These are phyloP conservation scores for Cryptocephalus primarius DNA, from an alignment of 2,888 invertebrate species.

Conservation along the genomic window DNA sequence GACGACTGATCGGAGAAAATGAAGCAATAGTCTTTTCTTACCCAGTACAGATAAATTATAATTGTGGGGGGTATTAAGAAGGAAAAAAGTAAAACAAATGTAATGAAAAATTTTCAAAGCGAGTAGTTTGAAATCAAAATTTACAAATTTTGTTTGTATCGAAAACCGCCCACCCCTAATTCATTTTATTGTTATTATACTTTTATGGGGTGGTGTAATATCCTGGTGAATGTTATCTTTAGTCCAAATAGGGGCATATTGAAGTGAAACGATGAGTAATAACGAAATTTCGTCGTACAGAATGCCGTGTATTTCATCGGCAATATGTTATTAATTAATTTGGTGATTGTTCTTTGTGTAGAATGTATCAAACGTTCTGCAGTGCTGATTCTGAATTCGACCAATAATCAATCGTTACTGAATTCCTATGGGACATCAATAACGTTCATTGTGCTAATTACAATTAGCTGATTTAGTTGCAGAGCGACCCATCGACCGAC, in stretches of 20 bases:
- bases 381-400: conserved; percentile 24
- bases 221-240: too few species aligned
- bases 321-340: conserved; percentile 28
- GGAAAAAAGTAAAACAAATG: too few species aligned
- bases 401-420: conserved; percentile 27
- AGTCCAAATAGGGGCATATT: conserved; percentile 10
- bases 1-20: too few species aligned
- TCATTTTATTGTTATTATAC: too few species aligned
- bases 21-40: too few species aligned
- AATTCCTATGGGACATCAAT: conserved; percentile 36
- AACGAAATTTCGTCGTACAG: conserved; percentile 16
- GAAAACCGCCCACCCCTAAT: too few species aligned
- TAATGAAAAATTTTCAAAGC: too few species aligned
- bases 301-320: conserved; percentile 18
- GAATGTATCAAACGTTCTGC: conserved; percentile 27
- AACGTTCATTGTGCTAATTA: conserved; percentile 35
- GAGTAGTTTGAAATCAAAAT: too few species aligned
- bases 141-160: too few species aligned
- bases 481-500: conserved; percentile 28
- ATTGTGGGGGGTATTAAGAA: too few species aligned
- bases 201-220: too few species aligned
- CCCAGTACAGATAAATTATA: too few species aligned
- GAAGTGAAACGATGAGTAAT: conserved; percentile 13
- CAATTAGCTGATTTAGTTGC: conserved; percentile 36
- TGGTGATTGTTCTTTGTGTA: conserved; percentile 25